Percentiles rank a stretch among this genome's conserved stretches.
These are phyloP conservation scores for Cydia splendana DNA, from an alignment of 1,140 invertebrate species.

Conservation along the genomic window DNA sequence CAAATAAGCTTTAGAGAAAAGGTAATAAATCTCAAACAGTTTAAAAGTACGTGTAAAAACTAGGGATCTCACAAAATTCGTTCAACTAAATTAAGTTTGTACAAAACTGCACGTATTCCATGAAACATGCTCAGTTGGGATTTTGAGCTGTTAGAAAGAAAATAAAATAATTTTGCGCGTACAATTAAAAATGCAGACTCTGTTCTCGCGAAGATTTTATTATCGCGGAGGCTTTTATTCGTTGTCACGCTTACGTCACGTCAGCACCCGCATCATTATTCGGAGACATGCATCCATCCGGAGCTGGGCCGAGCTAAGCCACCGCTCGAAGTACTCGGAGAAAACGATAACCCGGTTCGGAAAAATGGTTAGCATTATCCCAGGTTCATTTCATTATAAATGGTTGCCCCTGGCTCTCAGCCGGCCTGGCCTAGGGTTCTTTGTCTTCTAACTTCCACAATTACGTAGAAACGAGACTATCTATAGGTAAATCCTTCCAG, in stretches of 20 bases:
- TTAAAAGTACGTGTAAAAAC: background rate
- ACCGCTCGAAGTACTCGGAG: background rate
- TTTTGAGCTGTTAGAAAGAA: background rate
- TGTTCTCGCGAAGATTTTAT: slow-evolving; percentile 17
- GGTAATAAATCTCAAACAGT: background rate
- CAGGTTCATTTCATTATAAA: background rate
- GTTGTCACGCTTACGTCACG: slow-evolving; percentile 48
- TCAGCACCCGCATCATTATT: slow-evolving; percentile 50
- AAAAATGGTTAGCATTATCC: slow-evolving; percentile 1
- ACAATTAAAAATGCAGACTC: slow-evolving; percentile 17
- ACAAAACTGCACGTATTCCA: background rate
- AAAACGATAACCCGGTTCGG: background rate
- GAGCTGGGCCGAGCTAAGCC: background rate
- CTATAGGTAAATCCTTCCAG: background rate
- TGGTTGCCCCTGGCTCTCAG: background rate
- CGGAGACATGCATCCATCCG: slow-evolving; percentile 55
- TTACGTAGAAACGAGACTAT: background rate
- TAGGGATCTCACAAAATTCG: background rate
- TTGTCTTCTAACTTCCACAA: background rate
- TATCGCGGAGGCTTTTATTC: slow-evolving; percentile 48
- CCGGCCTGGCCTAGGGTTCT: background rate
- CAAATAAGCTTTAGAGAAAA: slow-evolving; percentile 7
- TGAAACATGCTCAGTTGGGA: background rate
- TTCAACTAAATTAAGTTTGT: background rate
- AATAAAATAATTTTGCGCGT: background rate